Evolutionary conservation across 2,797 vertebrate species (phyloP).

Genomic region (Discoglossus pictus): DNA sequence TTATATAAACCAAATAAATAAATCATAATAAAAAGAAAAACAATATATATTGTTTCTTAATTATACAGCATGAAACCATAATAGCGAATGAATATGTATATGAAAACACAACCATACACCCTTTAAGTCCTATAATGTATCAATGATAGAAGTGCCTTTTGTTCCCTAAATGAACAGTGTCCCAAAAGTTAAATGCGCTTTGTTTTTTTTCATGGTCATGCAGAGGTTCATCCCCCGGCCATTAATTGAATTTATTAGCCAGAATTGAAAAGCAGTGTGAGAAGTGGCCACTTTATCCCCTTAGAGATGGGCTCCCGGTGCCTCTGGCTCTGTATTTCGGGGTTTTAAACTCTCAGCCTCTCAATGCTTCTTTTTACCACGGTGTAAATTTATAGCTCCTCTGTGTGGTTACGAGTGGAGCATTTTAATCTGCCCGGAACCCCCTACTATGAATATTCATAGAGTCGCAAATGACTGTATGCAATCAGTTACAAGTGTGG

Average conservation of each 20-base stretch:
- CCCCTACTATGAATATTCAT: conserved; percentile 8
- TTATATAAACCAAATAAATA: no score
- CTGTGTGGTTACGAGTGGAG: conserved; percentile 17
- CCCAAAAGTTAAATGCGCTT: neutral
- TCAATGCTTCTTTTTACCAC: conserved; percentile 28
- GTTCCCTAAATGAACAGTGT: neutral
- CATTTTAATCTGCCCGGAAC: neutral
- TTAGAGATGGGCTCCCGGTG: conserved; percentile 1
- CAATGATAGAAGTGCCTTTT: no score
- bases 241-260: conserved; percentile 35
- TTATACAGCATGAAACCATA: no score
- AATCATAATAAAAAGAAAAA: no score
- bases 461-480: neutral
- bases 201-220: conserved; percentile 5
- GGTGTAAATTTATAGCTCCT: conserved; percentile 30
- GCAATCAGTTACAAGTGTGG: neutral
- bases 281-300: conserved; percentile 29
- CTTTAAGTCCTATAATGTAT: no score
- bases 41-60: no score
- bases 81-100: no score
- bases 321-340: neutral
- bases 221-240: conserved; percentile 23
- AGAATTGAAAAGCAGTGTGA: conserved; percentile 12
- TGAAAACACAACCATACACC: no score
- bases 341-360: conserved; percentile 1